Evolutionary conservation across 1,140 invertebrate species (phyloP), one percentile per base, ranked within the genome.

Genomic region (Drosophila ambigua): DNA sequence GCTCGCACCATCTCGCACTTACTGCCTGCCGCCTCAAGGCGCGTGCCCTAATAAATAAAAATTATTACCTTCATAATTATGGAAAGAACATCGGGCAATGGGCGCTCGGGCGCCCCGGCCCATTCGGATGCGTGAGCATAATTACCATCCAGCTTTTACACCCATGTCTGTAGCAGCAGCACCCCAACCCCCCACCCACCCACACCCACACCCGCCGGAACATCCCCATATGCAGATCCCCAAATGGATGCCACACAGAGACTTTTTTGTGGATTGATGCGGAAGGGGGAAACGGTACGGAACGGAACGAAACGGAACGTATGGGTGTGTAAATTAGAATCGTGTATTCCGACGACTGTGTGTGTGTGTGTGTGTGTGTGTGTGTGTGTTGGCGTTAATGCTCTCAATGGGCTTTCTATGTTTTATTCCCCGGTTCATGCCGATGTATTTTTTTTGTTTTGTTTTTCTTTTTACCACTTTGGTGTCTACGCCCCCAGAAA

Each of bases 41-140:
- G 84, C 83, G 83, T 39, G 35, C 35, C 76, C 83, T 88, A 88
- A 88, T 88, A 88, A 88, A 88, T 88, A 88, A 88, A 88, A 88
- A 88, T 88, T 88, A 88, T 88, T 88, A 88, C 83, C 83, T 88
- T 83, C 83, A 88, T 88, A 88, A 88, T 88, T 88, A 88, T 87
- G 85, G 77, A 60, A 69, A 72, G 76, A 88, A 88, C 83, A 88
- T 87, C 35, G 82, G 82, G 78, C 82, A 55, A 82, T 73, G 83
- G 35, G 35, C 35, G 35, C 35, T 9, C 35, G 83, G 35, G 35
- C 35, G 35, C 35, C 35, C 35, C 11, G 11, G 60, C 78, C 69
- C 49, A 66, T 69, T 76, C 78, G 74, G 71, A 82, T 82, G 78
- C 83, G 82, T 88, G 78, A 69, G 72, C 72, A 83, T 83, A 88